A percentile compares a stretch with the other conserved stretches of the same genome.
phyloP scores from a whole-genome alignment of 2,113 vertebrate genomes.

The Notarius quadriscutis region DNA sequence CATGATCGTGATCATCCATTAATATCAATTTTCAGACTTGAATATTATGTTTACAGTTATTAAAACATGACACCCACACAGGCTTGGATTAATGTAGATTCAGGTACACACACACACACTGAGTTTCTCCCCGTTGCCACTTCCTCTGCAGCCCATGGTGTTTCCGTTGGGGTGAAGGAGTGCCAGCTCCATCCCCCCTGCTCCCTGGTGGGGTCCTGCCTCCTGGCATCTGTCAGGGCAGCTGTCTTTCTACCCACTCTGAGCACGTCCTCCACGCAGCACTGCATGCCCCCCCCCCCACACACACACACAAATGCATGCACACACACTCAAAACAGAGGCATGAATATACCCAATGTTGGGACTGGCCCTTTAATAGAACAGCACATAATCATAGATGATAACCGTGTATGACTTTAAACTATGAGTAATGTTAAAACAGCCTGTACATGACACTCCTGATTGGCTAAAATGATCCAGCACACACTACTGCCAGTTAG shows the following conservation, averaged over 20 bases:
- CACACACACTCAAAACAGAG: slow-evolving; percentile 44
- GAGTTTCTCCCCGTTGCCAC: slow-evolving; percentile 79
- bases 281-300: slow-evolving; percentile 64
- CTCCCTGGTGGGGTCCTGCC: slow-evolving; percentile 82
- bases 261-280: slow-evolving; percentile 64
- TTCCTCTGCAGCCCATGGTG: slow-evolving; percentile 80
- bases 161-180: slow-evolving; percentile 80
- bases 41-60: neutral
- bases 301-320: slow-evolving; percentile 17
- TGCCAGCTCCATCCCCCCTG: slow-evolving; percentile 76
- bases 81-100: slow-evolving; percentile 28
- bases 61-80: neutral
- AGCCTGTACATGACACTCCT: slow-evolving; percentile 39
- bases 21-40: neutral
- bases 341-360: slow-evolving; percentile 34
- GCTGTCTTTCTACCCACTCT: slow-evolving; percentile 76
- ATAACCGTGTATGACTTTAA: slow-evolving; percentile 19
- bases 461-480: slow-evolving; percentile 39
- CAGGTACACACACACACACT: slow-evolving; percentile 53
- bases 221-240: slow-evolving; percentile 84
- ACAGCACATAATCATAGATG: slow-evolving; percentile 6
- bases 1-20: neutral
- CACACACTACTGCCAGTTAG: slow-evolving; percentile 22
- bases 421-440: slow-evolving; percentile 38
- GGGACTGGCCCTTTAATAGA: slow-evolving; percentile 16